Conservation (phyloP, 2,797 vertebrate species). For the Echeneis naucrates region DNA sequence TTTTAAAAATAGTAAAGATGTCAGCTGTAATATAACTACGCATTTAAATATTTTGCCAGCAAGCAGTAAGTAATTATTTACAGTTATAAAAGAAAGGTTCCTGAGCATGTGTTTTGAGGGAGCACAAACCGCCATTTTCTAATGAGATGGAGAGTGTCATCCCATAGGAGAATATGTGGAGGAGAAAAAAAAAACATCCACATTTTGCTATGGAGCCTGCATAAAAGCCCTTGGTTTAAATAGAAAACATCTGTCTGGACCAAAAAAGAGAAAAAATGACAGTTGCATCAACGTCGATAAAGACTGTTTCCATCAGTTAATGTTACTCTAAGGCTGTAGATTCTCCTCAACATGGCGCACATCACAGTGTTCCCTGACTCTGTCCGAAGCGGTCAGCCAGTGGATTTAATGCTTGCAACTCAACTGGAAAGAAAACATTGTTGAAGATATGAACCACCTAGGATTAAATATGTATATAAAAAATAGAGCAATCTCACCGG, state of each 20-base stretch:
- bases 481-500: constrained; percentile 76
- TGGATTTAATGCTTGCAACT: constrained; percentile 35
- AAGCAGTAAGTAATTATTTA: constrained; percentile 12
- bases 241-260: constrained; percentile 27
- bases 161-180: constrained; percentile 55
- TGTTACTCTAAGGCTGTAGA: constrained; percentile 44
- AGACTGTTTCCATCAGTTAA: constrained; percentile 37
- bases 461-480: constrained; percentile 26
- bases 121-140: constrained; percentile 86
- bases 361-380: constrained; percentile 66
- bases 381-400: constrained; percentile 57
- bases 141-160: constrained; percentile 70
- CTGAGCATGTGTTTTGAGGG: constrained; percentile 50
- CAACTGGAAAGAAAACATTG: constrained; percentile 41
- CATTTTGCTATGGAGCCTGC: constrained; percentile 9
- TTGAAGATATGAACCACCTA: constrained; percentile 24
- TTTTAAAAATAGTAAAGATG: constrained; percentile 1
- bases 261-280: neutral
- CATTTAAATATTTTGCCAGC: neutral
- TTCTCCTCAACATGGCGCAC: constrained; percentile 83
- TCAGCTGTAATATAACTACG: neutral
- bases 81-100: constrained; percentile 17
- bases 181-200: constrained; percentile 23
- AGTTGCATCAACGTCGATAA: neutral
- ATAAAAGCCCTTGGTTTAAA: neutral